A percentile compares a stretch with the other conserved stretches of the same genome.
phyloP scores from a whole-genome alignment of 2,797 vertebrate species.

The Pogonophryne albipinna region DNA sequence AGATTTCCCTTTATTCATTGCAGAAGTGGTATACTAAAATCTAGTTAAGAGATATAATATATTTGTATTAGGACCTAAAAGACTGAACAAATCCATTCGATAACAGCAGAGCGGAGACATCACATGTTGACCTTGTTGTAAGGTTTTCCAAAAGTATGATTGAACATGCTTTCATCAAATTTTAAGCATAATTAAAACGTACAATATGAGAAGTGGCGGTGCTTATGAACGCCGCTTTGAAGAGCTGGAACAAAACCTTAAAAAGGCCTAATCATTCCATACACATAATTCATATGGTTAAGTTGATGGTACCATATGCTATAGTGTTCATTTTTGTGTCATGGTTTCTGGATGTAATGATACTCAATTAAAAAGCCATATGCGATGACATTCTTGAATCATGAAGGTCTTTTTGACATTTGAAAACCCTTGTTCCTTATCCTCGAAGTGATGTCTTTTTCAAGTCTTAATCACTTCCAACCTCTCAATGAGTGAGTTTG shows the following conservation, averaged over 20 bases:
- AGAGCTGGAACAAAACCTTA: slow-evolving; percentile 43
- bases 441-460: slow-evolving; percentile 32
- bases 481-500: slow-evolving; percentile 15
- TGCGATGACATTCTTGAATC: slow-evolving; percentile 62
- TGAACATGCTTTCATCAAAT: slow-evolving; percentile 49
- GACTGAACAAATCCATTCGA: slow-evolving; percentile 8
- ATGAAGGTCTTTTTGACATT: slow-evolving; percentile 69
- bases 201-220: slow-evolving; percentile 3
- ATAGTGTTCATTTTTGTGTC: slow-evolving; percentile 63
- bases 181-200: slow-evolving; percentile 59
- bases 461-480: slow-evolving; percentile 10
- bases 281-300: slow-evolving; percentile 56
- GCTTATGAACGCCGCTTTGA: slow-evolving; percentile 35
- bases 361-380: slow-evolving; percentile 78
- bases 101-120: slow-evolving; percentile 12
- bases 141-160: slow-evolving; percentile 44
- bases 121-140: slow-evolving; percentile 54
- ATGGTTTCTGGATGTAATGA: slow-evolving; percentile 71
- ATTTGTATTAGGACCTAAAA: slow-evolving; percentile 7
- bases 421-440: slow-evolving; percentile 26
- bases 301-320: slow-evolving; percentile 68
- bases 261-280: slow-evolving; percentile 52
- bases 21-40: background rate
- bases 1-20: slow-evolving; percentile 2
- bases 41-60: background rate